A percentile compares a stretch with the other conserved stretches of the same genome.
These are phyloP conservation scores for Bombus superbus DNA, from an alignment of 1,140 invertebrate genomes.

Conservation along the genomic window DNA sequence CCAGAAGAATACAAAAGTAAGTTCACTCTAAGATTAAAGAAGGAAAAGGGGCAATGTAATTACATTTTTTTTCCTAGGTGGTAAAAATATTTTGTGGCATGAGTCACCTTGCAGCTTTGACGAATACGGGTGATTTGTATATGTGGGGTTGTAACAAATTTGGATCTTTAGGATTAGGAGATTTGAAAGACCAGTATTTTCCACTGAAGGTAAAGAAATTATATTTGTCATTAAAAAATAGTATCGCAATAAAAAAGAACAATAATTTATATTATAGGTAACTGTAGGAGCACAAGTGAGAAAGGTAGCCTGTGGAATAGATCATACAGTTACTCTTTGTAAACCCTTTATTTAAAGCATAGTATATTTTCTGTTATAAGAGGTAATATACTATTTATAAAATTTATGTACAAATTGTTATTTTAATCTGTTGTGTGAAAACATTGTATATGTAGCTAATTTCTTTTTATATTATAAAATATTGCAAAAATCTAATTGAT, in stretches of 20 bases:
- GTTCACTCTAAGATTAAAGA: constrained; percentile 21
- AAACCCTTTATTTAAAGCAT: constrained; percentile 86
- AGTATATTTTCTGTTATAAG: constrained; percentile 8
- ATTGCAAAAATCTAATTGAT: background rate
- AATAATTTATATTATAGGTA: constrained; percentile 82
- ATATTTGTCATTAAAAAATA: background rate
- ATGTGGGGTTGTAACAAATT: constrained; percentile 95
- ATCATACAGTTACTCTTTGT: constrained; percentile 92
- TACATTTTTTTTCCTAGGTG: constrained; percentile 61
- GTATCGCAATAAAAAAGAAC: constrained; percentile 16
- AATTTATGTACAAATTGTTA: constrained; percentile 25
- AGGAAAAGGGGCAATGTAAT: background rate
- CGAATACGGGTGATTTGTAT: constrained; percentile 91
- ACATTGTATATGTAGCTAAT: background rate
- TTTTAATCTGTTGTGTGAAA: constrained; percentile 17
- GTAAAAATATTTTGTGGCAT: constrained; percentile 88
- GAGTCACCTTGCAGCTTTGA: constrained; percentile 91
- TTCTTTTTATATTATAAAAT: background rate
- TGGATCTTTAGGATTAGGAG: constrained; percentile 92
- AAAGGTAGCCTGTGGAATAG: constrained; percentile 90
- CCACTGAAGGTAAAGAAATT: constrained; percentile 89
- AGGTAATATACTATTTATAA: constrained; percentile 28
- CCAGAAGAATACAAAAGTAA: constrained; percentile 86
- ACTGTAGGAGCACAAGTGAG: constrained; percentile 89
- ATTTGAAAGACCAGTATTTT: constrained; percentile 92